Evolutionary conservation across 2,888 invertebrate species (phyloP), one percentile per base, ranked within the genome.

Genomic region (Didymodactylos carnosus): DNA sequence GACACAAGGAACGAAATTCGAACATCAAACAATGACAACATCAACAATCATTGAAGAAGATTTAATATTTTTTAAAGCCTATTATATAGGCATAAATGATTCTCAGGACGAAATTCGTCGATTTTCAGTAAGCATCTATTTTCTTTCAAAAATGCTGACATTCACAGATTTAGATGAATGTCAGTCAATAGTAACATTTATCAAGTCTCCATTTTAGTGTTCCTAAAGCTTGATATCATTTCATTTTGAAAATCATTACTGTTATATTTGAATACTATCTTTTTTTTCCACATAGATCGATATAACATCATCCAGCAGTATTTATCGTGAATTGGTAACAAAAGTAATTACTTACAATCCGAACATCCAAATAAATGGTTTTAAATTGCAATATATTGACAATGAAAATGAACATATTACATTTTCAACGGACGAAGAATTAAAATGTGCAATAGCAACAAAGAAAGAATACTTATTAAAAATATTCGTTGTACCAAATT

Each of bases 371-470:
- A 25, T 49, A 49, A 10, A 49, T 13, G 35, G 35, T 62, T 35
- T 62, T 35, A 35, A 16, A 35, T 35, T 62, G 29, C 62, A 62
- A 62, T 62, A 80, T 80, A 13, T 78, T 87, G 90, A 90, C 84
- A 81, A 82, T 25, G 89, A 89, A 75, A 86, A 84, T 43, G 90
- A 90, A 82, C 83, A 86, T 35, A 85, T 90, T 10, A 81, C 84
- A 0, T 87, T 90, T 77, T 87, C 88, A 2, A 87, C 86, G 23
- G 87, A 88, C 80, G 87, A 88, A 76, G 90, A 90, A 79, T 79
- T 89, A 77, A 29, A 35, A 35, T 62, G 35, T 35, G 62, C 62
- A 11, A 62, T 62, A 35, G 35, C 62, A 10, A 35, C 35, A n/a
- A 1, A 29, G 29, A 35, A 62, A 16, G 35, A 62, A 35, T 4